phyloP scores from a whole-genome alignment of 2,797 vertebrate species.

The Clarias fuscus region DNA sequence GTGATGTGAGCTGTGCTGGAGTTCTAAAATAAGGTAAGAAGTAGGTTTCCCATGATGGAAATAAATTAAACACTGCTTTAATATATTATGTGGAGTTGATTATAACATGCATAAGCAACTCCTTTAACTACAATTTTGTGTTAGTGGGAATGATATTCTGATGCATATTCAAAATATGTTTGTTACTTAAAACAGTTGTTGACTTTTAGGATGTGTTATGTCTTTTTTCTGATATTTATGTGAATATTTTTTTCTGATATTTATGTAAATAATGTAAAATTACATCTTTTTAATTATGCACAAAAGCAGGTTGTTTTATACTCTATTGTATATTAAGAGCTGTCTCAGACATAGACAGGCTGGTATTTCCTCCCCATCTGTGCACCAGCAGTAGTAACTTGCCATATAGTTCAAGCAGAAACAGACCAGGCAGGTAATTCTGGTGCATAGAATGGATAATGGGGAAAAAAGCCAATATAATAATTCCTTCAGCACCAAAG shows the following conservation, averaged over 20 bases:
- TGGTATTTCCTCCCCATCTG: slow-evolving; percentile 54
- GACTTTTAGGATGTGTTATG: not conserved
- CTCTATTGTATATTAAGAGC: slow-evolving; percentile 6
- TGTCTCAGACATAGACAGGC: slow-evolving; percentile 34
- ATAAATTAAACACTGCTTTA: not conserved
- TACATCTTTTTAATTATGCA: slow-evolving; percentile 16
- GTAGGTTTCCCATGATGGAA: not conserved
- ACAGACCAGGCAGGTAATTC: slow-evolving; percentile 49
- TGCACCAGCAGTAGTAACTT: slow-evolving; percentile 36
- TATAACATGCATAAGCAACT: not conserved
- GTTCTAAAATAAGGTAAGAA: not conserved
- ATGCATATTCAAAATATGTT: not conserved
- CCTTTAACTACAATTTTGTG: not conserved
- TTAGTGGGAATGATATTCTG: not conserved
- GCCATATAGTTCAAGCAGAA: slow-evolving; percentile 44
- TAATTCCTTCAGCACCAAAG: not conserved
- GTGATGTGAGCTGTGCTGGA: not conserved
- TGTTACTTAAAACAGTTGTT: not conserved
- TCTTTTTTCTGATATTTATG: not conserved
- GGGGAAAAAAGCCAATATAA: not conserved
- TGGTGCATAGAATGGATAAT: not conserved
- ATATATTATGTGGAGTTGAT: not conserved
- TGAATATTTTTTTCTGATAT: not conserved
- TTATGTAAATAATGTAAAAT: not conserved
- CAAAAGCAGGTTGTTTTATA: slow-evolving; percentile 30